phyloP scores from a whole-genome alignment of 2,888 invertebrate species.

The Vannuccia rotundouncinata region DNA sequence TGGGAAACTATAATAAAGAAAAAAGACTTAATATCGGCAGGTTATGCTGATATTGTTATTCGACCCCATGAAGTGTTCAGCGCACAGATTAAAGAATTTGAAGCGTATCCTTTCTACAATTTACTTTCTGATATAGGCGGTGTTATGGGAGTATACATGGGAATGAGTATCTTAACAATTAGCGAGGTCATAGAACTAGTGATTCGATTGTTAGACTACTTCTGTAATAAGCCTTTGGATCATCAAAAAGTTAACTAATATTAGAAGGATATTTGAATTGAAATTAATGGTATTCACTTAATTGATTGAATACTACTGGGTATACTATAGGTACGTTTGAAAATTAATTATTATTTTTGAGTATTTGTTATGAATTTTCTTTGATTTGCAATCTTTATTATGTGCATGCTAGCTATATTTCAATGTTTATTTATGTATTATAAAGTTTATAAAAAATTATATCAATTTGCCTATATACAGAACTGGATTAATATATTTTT shows the following conservation, averaged over 20 bases:
- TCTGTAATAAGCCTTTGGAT: not conserved
- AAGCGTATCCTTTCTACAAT: not conserved
- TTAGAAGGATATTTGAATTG: too few relatives aligned
- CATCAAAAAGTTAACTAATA: not conserved
- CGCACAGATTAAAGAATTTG: not conserved
- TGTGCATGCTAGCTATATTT: too few relatives aligned
- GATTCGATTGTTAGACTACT: not conserved
- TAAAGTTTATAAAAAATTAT: too few relatives aligned
- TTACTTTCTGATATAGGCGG: constrained; percentile 3
- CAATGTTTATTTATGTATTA: too few relatives aligned
- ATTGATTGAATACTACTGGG: too few relatives aligned
- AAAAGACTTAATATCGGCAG: not conserved
- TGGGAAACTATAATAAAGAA: not conserved
- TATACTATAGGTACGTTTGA: too few relatives aligned
- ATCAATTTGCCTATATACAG: too few relatives aligned
- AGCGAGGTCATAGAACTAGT: not conserved
- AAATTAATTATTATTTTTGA: too few relatives aligned
- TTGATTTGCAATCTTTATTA: too few relatives aligned
- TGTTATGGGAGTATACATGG: constrained; percentile 2
- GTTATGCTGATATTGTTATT: not conserved
- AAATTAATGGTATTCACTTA: too few relatives aligned
- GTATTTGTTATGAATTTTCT: too few relatives aligned
- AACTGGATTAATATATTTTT: too few relatives aligned
- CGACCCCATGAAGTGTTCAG: not conserved
- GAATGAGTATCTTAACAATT: not conserved